phyloP scores from a whole-genome alignment of 2,888 invertebrate genomes.

The Cheilosia vulpina region DNA sequence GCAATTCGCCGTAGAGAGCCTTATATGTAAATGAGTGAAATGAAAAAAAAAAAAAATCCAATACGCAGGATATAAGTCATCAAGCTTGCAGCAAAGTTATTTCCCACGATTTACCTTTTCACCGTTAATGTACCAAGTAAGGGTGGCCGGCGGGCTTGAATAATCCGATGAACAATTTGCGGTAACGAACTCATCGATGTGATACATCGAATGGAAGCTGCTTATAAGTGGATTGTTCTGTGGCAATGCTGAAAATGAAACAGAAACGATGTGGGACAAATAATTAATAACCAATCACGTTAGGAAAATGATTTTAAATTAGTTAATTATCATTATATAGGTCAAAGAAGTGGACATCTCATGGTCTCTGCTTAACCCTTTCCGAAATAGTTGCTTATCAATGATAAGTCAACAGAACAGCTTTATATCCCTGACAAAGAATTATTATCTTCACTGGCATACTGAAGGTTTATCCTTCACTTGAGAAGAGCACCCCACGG shows the following conservation, averaged over 20 bases:
- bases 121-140: conserved; percentile 83
- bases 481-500: conserved; percentile 6
- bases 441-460: conserved; percentile 54
- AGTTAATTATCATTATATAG: too few species aligned
- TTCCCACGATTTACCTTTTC: conserved; percentile 80
- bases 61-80: conserved; percentile 44
- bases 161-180: conserved; percentile 83
- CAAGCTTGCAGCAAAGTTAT: conserved; percentile 40
- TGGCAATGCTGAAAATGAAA: conserved; percentile 80
- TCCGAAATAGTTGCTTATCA: conserved; percentile 24
- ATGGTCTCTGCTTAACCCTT: conserved; percentile 28
- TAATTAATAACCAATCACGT: too few species aligned
- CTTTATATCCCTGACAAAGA: conserved; percentile 46
- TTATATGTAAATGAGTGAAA: conserved; percentile 64
- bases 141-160: conserved; percentile 82
- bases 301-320: too few species aligned
- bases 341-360: background rate
- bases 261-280: background rate
- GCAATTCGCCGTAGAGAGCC: conserved; percentile 81
- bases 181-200: conserved; percentile 82
- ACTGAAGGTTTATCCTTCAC: conserved; percentile 56
- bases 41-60: conserved; percentile 12
- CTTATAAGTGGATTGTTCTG: conserved; percentile 83
- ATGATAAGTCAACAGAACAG: background rate
- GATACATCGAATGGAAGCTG: conserved; percentile 82